These are phyloP conservation scores for Rhinopithecus roxellana DNA, from an alignment of 2,113 vertebrate genomes.

Conservation along the genomic window DNA sequence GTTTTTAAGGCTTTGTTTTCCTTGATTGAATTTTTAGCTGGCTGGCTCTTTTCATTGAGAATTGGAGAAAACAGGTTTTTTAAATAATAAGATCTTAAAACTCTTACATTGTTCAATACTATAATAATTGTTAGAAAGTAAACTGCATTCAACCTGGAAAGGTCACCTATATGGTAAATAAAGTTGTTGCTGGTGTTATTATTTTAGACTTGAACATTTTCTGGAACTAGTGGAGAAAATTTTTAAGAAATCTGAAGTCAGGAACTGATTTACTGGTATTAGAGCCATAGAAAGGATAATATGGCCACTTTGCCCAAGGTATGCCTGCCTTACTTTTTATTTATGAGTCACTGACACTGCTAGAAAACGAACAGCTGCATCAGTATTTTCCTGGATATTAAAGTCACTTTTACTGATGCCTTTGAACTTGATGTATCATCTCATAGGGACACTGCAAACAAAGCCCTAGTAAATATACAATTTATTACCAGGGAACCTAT, in stretches of 20 bases:
- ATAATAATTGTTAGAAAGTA: neutral
- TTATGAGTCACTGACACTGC: conserved; percentile 60
- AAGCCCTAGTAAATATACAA: conserved; percentile 56
- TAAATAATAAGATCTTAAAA: neutral
- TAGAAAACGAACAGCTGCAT: conserved; percentile 73
- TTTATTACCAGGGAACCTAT: conserved; percentile 55
- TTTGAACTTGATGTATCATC: conserved; percentile 57
- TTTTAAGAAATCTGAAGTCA: conserved; percentile 47
- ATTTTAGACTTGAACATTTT: neutral
- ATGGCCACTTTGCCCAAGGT: conserved; percentile 54
- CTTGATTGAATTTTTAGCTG: neutral
- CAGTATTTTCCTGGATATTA: conserved; percentile 48
- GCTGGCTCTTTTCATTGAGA: neutral
- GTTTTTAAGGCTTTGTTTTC: neutral
- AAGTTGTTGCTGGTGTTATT: neutral
- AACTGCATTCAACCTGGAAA: neutral
- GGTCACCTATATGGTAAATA: neutral
- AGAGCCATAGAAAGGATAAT: conserved; percentile 56
- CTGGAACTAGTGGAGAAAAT: neutral
- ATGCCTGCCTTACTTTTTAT: conserved; percentile 50
- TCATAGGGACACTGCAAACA: conserved; percentile 62
- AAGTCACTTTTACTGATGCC: conserved; percentile 73
- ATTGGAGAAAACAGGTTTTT: neutral
- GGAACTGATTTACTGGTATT: conserved; percentile 28
- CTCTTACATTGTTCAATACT: neutral